A percentile compares a stretch with the other conserved stretches of the same genome.
phyloP scores from a whole-genome alignment of 2,797 vertebrate genomes.

The Sciaenops ocellatus region DNA sequence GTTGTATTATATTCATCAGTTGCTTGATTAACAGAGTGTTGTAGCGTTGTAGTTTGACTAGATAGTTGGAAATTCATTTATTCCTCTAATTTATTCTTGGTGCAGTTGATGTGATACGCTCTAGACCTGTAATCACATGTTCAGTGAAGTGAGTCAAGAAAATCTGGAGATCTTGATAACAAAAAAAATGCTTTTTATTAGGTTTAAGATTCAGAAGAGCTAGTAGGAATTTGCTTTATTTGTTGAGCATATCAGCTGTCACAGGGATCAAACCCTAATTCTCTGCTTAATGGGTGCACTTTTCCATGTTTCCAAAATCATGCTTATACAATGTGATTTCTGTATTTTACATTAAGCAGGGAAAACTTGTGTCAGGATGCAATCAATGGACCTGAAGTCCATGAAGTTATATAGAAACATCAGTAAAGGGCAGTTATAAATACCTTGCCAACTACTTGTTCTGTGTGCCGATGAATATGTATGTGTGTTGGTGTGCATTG shows the following conservation, averaged over 20 bases:
- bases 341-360: neutral
- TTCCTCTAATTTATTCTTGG: neutral
- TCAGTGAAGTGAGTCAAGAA: neutral
- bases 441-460: neutral
- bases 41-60: neutral
- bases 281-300: neutral
- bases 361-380: slow-evolving; percentile 4
- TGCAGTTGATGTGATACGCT: neutral
- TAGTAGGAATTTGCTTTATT: neutral
- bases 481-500: neutral
- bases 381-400: neutral
- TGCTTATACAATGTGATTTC: neutral
- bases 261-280: neutral
- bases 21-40: neutral
- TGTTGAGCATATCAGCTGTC: neutral
- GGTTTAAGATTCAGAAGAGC: neutral
- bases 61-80: neutral
- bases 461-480: neutral
- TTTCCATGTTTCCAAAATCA: neutral
- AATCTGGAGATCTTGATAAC: neutral
- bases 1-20: slow-evolving; percentile 6
- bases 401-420: neutral
- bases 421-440: slow-evolving; percentile 5
- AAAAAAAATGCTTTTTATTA: no score
- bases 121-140: neutral